phyloP scores from a whole-genome alignment of 2,113 vertebrate genomes.

The Brachypteracias leptosomus region DNA sequence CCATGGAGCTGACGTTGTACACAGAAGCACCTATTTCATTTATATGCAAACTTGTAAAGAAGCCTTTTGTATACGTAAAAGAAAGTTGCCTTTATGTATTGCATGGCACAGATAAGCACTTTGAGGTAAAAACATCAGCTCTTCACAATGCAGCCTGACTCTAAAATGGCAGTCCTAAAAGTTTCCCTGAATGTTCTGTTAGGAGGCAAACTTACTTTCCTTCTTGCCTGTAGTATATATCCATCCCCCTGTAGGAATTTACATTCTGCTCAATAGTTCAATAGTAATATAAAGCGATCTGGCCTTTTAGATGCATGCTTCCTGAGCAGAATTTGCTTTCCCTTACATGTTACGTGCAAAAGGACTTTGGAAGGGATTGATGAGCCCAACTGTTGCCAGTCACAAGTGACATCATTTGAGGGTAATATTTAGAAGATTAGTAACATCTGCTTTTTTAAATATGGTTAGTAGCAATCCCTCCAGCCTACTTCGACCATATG shows the following conservation, averaged over 20 bases:
- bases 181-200: not conserved
- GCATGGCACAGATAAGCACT: not conserved
- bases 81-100: not conserved
- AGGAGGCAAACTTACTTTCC: not conserved
- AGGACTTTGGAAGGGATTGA: conserved; percentile 30
- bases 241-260: not conserved
- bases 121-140: not conserved
- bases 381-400: conserved; percentile 57
- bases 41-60: not conserved
- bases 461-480: conserved; percentile 66
- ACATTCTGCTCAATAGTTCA: not conserved
- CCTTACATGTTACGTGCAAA: not conserved
- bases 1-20: not conserved
- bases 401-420: conserved; percentile 67
- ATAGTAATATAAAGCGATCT: not conserved
- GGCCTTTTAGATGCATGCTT: not conserved
- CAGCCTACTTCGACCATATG: conserved; percentile 69
- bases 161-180: not conserved
- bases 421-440: conserved; percentile 70
- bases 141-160: not conserved
- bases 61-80: not conserved
- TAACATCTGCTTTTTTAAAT: conserved; percentile 77
- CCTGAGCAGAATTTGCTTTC: not conserved
- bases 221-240: not conserved
- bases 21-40: not conserved